Conservation (phyloP, 2,888 invertebrate genomes). For the Eilema sororculum region DNA sequence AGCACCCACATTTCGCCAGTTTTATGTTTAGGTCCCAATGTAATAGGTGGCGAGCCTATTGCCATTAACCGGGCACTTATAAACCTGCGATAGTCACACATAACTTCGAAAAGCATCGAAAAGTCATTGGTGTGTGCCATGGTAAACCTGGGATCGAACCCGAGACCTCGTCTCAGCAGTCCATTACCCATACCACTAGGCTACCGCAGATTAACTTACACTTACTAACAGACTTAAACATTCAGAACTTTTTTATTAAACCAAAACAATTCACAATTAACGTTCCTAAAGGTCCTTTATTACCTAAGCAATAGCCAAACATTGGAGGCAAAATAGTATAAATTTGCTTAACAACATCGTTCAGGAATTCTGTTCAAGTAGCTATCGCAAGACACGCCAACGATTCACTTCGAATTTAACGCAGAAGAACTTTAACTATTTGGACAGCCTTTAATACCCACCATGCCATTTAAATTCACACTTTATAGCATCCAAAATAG, state of each 20-base stretch:
- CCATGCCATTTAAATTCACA: slow-evolving; percentile 27
- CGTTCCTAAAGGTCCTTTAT: neutral
- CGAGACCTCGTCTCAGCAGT: too few relatives aligned
- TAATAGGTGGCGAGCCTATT: too few relatives aligned
- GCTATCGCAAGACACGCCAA: slow-evolving; percentile 53
- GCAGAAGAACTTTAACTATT: slow-evolving; percentile 61
- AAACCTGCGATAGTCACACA: too few relatives aligned
- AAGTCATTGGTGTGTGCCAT: too few relatives aligned
- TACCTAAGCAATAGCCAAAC: neutral
- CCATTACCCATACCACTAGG: too few relatives aligned
- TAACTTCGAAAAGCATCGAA: too few relatives aligned
- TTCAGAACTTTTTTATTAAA: neutral
- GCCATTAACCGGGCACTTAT: too few relatives aligned
- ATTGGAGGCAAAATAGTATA: neutral
- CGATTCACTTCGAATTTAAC: slow-evolving; percentile 55
- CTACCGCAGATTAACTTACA: too few relatives aligned
- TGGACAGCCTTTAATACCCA: slow-evolving; percentile 27
- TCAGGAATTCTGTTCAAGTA: slow-evolving; percentile 51
- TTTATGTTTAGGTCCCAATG: too few relatives aligned
- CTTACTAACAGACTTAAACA: neutral
- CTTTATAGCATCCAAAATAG: slow-evolving; percentile 21
- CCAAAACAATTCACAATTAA: neutral
- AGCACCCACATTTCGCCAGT: too few relatives aligned
- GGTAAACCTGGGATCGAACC: too few relatives aligned
- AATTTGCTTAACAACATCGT: slow-evolving; percentile 31